Base-by-base conservation (phyloP, 2,888 invertebrate species). In the Pristionchus fissidentatus region DNA sequence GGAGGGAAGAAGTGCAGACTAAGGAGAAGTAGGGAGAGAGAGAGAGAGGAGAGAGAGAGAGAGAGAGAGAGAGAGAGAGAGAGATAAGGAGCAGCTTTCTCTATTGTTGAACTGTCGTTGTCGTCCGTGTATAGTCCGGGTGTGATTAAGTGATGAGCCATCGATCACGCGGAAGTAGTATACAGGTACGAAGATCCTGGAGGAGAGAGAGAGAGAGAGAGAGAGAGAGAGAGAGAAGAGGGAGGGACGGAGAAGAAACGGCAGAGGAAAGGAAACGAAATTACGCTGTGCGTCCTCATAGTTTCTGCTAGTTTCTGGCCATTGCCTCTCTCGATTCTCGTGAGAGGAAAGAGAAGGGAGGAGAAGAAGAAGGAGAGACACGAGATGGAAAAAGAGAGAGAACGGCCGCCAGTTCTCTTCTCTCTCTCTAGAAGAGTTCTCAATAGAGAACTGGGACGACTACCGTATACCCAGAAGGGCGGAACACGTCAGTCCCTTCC, bases 241-340 rank as follows among this genome's bases (percentile, higher is more conserved):
- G 46, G 19, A 38, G 38, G n/a, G 22, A 49, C 26, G 75, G 49
- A 26, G 62, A 52, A 46, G 46, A 35, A n/a, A 77, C 29, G 49
- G 77, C 46, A 46, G 22, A 70, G 70, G 70, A 70, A 41, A 41
- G 41, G 70, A 41, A 70, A 41, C 70, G 70, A 70, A 70, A 70
- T 70, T 70, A 70, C 79, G 55, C 57, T 26, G 55, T 46, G 38
- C 57, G 55, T 55, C 55, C 79, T 46, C 75, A 75, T 75, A 75
- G 49, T 52, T 75, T 75, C 75, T 79, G 41, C 41, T 70, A n/a
- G 70, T 70, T 70, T 70, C 70, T 70, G 70, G 41, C 43, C 38
- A 43, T 49, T 75, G n/a, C 49, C 77, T 52, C 43, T 78, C 78
- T 49, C 46, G 4, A 75, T 43, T 55, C 57, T 41, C 57, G 79